Evolutionary conservation across 1,140 invertebrate genomes (phyloP), one percentile per base, ranked within the genome.

Genomic region (Sycobia sp.): DNA sequence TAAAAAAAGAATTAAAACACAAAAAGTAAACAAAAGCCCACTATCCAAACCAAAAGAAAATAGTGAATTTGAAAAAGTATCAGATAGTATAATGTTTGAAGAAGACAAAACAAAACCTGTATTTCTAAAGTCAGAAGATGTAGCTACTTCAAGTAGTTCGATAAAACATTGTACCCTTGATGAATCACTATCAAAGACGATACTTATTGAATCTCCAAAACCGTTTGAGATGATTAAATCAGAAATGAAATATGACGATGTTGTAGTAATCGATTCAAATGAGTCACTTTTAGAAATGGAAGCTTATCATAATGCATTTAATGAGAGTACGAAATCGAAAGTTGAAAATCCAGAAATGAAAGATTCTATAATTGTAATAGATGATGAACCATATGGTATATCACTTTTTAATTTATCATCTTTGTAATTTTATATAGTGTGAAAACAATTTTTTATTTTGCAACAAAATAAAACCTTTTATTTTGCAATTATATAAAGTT

Each of bases 301-400:
- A 39, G 5, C 8, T 41, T 13, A 11, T 9, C 7, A 20, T 23
- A 38, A 59, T 25, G 3, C n/a, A 9, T 1, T 32, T 29, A 14
- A 51, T 27, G 0, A 16, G 29, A 41, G 27, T 41, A 3, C 25
- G 25, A 44, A 43, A 16, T 22, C 5, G 29, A 3, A 27, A 36
- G 8, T 13, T 16, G 9, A 4, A 20, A 29, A 7, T 41, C 29
- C 34, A 32, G 16, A 41, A 5, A 7, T 43, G 1, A 44, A 4
- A 3, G 57, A 65, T 34, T 60, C 63, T 23, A 18, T 65, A 11
- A 65, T 65, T 41, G 16, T 60, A 16, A 41, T 60, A 29, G 61
- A 65, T 59, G 63, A 65, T 49, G 63, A 65, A 34, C 9, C 4
- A 11, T 38, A 36, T 57, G 34, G 61, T 63, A 25, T 32, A 47